Evolutionary conservation across 2,113 vertebrate genomes (phyloP).

Genomic region (Lepidothrix coronata): DNA sequence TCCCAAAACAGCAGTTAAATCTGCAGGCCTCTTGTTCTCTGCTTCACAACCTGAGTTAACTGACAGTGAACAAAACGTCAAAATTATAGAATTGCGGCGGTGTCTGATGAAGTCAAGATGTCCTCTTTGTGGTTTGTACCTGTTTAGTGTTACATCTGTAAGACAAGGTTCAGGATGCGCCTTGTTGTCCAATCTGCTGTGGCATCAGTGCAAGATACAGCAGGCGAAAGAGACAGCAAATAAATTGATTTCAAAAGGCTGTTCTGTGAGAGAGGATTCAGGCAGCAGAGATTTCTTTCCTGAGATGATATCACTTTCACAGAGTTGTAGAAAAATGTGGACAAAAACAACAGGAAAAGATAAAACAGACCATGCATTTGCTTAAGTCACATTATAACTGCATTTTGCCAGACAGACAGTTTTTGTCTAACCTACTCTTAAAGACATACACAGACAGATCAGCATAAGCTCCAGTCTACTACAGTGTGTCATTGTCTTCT

Average conservation of each 20-base stretch:
- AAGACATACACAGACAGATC: not conserved
- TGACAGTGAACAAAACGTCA: not conserved
- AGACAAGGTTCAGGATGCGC: not conserved
- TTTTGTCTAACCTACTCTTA: not conserved
- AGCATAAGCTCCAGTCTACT: not conserved
- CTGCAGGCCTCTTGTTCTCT: slow-evolving; percentile 1
- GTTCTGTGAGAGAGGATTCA: not conserved
- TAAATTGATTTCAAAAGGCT: not conserved
- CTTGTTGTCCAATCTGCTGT: not conserved
- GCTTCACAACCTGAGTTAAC: not conserved
- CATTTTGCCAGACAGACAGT: not conserved
- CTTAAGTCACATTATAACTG: not conserved
- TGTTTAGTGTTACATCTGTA: not conserved
- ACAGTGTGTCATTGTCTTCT: not conserved
- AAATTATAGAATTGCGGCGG: not conserved
- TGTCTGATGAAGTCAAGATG: not conserved
- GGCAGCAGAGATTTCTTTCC: not conserved
- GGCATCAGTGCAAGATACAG: not conserved
- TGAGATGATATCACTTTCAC: not conserved
- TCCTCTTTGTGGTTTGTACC: not conserved
- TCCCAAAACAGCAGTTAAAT: not conserved
- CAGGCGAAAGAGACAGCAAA: not conserved
- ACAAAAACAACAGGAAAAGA: not conserved
- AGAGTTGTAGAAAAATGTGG: not conserved
- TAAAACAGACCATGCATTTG: not conserved